Evolutionary conservation across 1,140 invertebrate species (phyloP).

Genomic region (Drosophila elegans): DNA sequence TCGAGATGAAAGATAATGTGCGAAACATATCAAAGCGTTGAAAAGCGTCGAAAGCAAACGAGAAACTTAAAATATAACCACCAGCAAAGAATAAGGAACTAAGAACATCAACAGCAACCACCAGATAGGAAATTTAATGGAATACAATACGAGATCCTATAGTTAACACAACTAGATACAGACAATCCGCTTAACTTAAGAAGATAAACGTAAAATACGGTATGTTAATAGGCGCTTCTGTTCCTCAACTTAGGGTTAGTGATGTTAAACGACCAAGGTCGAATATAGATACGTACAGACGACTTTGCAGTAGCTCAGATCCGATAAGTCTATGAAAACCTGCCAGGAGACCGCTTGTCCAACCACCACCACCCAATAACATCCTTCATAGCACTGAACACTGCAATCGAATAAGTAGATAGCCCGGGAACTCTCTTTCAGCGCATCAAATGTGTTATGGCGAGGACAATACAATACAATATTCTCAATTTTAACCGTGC

Average conservation of each 20-base stretch:
- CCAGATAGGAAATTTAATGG: constrained; percentile 46
- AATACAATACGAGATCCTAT: constrained; percentile 57
- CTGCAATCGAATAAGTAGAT: constrained; percentile 36
- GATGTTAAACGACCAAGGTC: constrained; percentile 48
- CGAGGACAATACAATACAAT: constrained; percentile 50
- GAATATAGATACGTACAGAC: constrained; percentile 5
- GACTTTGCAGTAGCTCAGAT: constrained; percentile 40
- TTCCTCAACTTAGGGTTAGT: constrained; percentile 75
- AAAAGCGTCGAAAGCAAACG: constrained; percentile 18
- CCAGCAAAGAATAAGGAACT: constrained; percentile 52
- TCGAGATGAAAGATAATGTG: constrained; percentile 24
- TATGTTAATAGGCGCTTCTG: constrained; percentile 65
- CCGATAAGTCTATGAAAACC: constrained; percentile 39
- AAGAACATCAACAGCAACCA: constrained; percentile 65
- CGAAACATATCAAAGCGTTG: constrained; percentile 38
- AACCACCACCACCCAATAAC: constrained; percentile 24
- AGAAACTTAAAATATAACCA: constrained; percentile 55
- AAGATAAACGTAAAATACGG: constrained; percentile 32
- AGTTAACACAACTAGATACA: constrained; percentile 78
- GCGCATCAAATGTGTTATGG: constrained; percentile 51
- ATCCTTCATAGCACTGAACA: constrained; percentile 24
- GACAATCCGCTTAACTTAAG: constrained; percentile 63
- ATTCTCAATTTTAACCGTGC: constrained; percentile 15
- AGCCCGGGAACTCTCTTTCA: constrained; percentile 46
- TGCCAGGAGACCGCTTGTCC: constrained; percentile 38